Base-by-base conservation (phyloP, 2,888 invertebrate species). In the Cryptophagus acutangulus region DNA sequence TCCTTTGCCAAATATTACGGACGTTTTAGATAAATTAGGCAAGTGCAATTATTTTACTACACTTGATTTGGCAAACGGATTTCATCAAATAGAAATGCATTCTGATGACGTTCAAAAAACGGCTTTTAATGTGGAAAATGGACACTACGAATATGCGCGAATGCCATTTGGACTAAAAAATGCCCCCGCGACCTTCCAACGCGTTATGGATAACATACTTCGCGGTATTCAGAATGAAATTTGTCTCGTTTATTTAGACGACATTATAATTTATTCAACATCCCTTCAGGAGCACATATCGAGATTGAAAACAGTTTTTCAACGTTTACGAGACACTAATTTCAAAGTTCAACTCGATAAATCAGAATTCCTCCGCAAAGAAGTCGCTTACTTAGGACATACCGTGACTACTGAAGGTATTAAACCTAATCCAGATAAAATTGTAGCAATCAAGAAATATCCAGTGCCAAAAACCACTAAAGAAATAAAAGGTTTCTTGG, bases 21-120 rank as follows among this genome's bases (percentile, higher is more conserved):
- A 63, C 10, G 48, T 63, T 3, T 39, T 65, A 15, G 59, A 63
- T 29, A 54, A 59, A 40, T 33, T 62, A 20, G 62, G 62, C 1
- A 45, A 49, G 36, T 52, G 52, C 31, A 38, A 55, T 25, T 55
- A 57, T 39, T 59, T 54, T 36, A 40, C 54, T 2, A 54, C 46
- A 3, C 33, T 58, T 10, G 55, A 59, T 45, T 26, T 57, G n/a
- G 51, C 54, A 2, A 45, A 44, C 12, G 54, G 53, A 1, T 59
- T 54, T 34, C 55, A 60, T 15, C 57, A 57, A 40, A 51, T 59
- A 2, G 48, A 52, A 31, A 48, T 57, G 43, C 14, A 49, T 20
- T 33, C 36, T 6, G 31, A 48, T 8, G 51, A 56, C 15, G 44
- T 50, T 13, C 35, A 41, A 26, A 58, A 58, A 54, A 57, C 55